phyloP scores from a whole-genome alignment of 2,888 invertebrate species.

The Drosophila fungiperda region DNA sequence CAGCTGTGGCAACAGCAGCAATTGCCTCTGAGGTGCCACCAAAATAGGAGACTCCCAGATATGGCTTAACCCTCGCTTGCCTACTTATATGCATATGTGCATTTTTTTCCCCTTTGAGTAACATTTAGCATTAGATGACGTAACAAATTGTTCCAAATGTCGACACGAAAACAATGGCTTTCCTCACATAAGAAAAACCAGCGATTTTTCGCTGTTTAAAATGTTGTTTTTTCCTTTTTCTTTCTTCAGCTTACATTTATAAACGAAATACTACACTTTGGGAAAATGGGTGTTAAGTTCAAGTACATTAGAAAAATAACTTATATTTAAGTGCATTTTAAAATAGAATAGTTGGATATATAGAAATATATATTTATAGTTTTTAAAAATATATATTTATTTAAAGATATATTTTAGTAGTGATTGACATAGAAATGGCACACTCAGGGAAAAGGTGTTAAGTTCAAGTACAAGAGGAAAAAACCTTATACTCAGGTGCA shows the following conservation, averaged over 20 bases:
- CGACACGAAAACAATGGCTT: conserved; percentile 60
- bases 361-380: background rate
- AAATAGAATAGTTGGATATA: background rate
- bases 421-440: no score
- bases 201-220: conserved; percentile 35
- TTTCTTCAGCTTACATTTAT: conserved; percentile 25
- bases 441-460: no score
- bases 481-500: background rate
- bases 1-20: conserved; percentile 48
- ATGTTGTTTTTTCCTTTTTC: conserved; percentile 7
- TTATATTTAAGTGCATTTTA: background rate
- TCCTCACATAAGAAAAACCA: conserved; percentile 16
- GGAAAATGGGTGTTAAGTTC: background rate
- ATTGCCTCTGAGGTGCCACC: conserved; percentile 46
- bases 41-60: conserved; percentile 35
- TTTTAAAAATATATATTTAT: no score
- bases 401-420: no score
- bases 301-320: background rate
- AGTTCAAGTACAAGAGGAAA: no score
- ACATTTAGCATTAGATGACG: conserved; percentile 70
- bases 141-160: conserved; percentile 74
- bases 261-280: conserved; percentile 47
- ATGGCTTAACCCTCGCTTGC: background rate
- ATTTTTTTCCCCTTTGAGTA: conserved; percentile 21
- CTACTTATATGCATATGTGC: background rate